Evolutionary conservation across 2,113 vertebrate species (phyloP).

Genomic region (Atractosteus spatula): DNA sequence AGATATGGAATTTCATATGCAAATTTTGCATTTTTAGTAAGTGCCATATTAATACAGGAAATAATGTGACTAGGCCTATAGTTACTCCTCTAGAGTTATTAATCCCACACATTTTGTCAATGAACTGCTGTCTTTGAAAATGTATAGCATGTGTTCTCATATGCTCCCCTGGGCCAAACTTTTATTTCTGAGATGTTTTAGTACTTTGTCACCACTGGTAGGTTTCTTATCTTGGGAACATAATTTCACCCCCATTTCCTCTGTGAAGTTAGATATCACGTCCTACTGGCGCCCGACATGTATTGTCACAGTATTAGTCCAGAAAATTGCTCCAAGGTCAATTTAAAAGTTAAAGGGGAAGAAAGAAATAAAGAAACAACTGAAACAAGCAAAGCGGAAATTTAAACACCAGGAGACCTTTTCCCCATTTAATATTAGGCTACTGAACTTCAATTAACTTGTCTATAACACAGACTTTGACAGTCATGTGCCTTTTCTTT

Average conservation of each 20-base stretch:
- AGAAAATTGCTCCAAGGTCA: constrained; percentile 50
- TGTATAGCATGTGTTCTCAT: not conserved
- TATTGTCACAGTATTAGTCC: constrained; percentile 43
- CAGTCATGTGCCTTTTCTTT: not conserved
- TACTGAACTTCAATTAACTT: constrained; percentile 17
- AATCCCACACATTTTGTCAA: not conserved
- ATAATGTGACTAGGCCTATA: no score
- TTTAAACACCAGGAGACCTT: constrained; percentile 21
- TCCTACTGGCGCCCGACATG: constrained; percentile 49
- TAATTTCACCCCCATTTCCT: constrained; percentile 47
- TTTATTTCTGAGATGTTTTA: constrained; percentile 9
- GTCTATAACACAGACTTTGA: constrained; percentile 6
- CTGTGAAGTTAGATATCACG: constrained; percentile 43
- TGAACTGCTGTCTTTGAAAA: not conserved
- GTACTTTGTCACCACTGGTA: constrained; percentile 28
- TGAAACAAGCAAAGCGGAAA: constrained; percentile 24
- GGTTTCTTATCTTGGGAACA: constrained; percentile 53
- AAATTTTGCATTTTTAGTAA: no score
- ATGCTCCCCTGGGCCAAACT: not conserved
- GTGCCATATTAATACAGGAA: no score
- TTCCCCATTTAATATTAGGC: constrained; percentile 6
- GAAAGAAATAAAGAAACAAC: constrained; percentile 36
- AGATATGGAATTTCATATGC: no score
- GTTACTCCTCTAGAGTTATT: not conserved
- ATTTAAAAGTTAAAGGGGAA: constrained; percentile 39